phyloP scores from a whole-genome alignment of 2,888 invertebrate species.

The Ormyrus labotus region DNA sequence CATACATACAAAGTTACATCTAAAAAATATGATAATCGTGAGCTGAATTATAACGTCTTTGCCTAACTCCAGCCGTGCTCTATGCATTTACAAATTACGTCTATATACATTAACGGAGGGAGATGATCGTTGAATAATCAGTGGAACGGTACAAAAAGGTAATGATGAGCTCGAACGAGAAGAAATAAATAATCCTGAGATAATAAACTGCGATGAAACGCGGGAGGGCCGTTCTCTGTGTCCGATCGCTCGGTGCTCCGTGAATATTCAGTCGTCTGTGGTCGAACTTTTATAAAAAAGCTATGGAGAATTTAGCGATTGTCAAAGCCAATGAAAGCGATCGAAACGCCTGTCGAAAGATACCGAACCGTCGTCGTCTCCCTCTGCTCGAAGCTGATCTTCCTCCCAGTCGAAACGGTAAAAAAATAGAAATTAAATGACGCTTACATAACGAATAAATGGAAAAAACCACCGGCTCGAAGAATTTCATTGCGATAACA shows the following conservation, averaged over 20 bases:
- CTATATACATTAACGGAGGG: constrained; percentile 54
- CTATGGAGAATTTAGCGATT: background rate
- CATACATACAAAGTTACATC: constrained; percentile 70
- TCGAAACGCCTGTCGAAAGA: background rate
- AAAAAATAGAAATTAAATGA: background rate
- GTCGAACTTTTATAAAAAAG: background rate
- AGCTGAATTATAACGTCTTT: constrained; percentile 54
- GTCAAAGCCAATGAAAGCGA: background rate
- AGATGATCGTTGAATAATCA: constrained; percentile 45
- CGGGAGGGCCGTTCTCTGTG: constrained; percentile 55
- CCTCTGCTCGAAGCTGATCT: constrained; percentile 61
- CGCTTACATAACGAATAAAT: constrained; percentile 15
- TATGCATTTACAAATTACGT: constrained; percentile 54
- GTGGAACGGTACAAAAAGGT: constrained; percentile 15
- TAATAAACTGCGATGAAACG: constrained; percentile 60
- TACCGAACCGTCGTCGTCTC: constrained; percentile 46
- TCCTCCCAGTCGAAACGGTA: constrained; percentile 58
- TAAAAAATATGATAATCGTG: constrained; percentile 58
- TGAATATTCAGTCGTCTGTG: background rate
- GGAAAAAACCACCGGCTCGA: background rate
- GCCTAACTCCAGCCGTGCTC: constrained; percentile 57
- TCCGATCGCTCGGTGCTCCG: constrained; percentile 1
- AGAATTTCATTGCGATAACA: background rate
- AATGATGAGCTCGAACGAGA: constrained; percentile 42
- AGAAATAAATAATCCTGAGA: constrained; percentile 63